Base-by-base conservation (phyloP, 2,113 vertebrate genomes). In the Phylloscopus whistleri region DNA sequence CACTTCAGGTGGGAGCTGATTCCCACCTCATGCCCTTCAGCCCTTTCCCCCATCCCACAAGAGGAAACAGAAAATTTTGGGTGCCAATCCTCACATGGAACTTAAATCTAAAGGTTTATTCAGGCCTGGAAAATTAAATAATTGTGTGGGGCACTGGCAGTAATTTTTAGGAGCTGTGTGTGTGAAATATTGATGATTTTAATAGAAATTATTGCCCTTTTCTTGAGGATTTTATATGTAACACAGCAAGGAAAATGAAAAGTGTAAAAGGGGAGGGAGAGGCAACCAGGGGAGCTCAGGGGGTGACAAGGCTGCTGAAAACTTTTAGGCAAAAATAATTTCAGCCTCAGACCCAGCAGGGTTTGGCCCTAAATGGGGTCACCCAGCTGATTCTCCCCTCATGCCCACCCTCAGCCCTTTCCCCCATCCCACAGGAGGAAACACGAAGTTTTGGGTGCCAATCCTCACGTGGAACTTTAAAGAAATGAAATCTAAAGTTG, bases 61-160 rank as follows among this genome's bases (percentile, higher is more conserved):
- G 9, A 46, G 23, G 6, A 16, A 44, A 16, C 4, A 1, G 33
- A 1, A 48, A 31, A 11, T 11, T 87, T 44, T 1, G 7, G 28
- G 16, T 3, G 3, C 39, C 41, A 3, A 7, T 28, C 44, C 16
- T 58, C 4, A 2, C 7, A 3, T 22, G 5, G 20, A 28, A 19
- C 5, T 17, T 44, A 64, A 44, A 63, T 53, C 1, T 24, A 16
- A 22, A 6, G 0, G 4, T 2, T 13, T 1, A 11, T 41, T 41
- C 39, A 41, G 12, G 39, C 1, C 1, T 75, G 52, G n/a, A n/a
- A 33, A 58, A 41, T 30, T 7, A 9, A 2, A 1, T 26, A 3
- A 46, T 3, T 6, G 6, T 30, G 53, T 18, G 8, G 8, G 7
- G 16, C 2, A 2, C 2, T 2, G 1, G 4, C 16, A 31, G 28